Conservation (phyloP, 2,888 invertebrate genomes). For the Candidula unifasciata region DNA sequence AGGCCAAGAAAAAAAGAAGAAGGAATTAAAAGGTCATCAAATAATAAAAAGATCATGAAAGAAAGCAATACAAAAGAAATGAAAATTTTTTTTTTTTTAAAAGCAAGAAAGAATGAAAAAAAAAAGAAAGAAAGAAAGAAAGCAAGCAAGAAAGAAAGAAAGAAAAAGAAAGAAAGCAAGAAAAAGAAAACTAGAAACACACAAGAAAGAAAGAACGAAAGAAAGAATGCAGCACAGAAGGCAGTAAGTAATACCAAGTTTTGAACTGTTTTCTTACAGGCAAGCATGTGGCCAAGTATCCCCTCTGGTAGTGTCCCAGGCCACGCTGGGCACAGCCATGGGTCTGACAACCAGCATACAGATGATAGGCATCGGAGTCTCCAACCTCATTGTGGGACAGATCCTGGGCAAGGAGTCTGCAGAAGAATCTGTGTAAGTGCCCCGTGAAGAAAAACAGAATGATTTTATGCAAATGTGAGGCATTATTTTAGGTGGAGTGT, state of each 20-base stretch:
- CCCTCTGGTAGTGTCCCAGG: constrained; percentile 77
- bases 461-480: neutral
- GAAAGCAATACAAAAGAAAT: too few species aligned
- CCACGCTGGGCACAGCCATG: constrained; percentile 78
- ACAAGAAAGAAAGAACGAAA: neutral
- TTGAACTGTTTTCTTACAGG: constrained; percentile 62
- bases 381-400: constrained; percentile 76
- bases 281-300: constrained; percentile 78
- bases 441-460: neutral
- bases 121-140: neutral
- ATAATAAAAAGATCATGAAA: too few species aligned
- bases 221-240: neutral
- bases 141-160: too few species aligned
- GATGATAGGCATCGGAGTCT: constrained; percentile 78
- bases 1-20: too few species aligned
- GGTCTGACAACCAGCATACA: constrained; percentile 78
- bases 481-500: neutral
- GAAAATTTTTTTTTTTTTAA: too few species aligned
- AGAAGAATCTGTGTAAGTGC: constrained; percentile 58
- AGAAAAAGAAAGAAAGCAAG: too few species aligned
- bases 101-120: neutral
- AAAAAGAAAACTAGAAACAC: too few species aligned
- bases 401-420: constrained; percentile 71
- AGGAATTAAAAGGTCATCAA: too few species aligned
- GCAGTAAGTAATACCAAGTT: neutral